Percentiles rank a stretch among this genome's conserved stretches.
phyloP scores from a whole-genome alignment of 2,888 invertebrate genomes.

The Microplitis manilae region DNA sequence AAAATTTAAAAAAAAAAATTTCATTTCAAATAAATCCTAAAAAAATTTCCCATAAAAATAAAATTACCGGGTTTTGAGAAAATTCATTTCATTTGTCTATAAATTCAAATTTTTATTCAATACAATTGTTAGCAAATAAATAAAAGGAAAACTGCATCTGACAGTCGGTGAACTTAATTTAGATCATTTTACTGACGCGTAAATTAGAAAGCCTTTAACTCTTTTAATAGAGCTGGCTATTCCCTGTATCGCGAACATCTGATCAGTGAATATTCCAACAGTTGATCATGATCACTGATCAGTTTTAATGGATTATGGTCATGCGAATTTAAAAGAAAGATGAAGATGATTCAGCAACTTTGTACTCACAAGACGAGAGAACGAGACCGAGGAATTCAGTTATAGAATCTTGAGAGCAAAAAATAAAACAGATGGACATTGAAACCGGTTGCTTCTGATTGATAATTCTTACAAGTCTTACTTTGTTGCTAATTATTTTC shows the following conservation, averaged over 20 bases:
- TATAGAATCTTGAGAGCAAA: background rate
- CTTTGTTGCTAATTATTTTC: background rate
- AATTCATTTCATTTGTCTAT: too few species aligned
- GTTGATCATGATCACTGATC: too few species aligned
- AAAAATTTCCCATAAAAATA: too few species aligned
- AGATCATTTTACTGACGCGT: conserved; percentile 6
- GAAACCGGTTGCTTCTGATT: background rate
- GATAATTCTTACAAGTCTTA: background rate
- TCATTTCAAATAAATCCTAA: too few species aligned
- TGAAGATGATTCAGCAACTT: background rate
- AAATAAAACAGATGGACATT: background rate
- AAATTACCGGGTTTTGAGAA: too few species aligned
- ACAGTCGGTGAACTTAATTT: conserved; percentile 6
- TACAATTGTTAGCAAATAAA: too few species aligned
- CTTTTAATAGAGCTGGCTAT: background rate
- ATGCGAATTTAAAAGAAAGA: background rate
- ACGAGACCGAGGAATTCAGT: background rate
- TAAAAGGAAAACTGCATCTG: background rate
- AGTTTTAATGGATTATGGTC: too few species aligned
- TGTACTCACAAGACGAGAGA: background rate
- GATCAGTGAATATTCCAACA: background rate
- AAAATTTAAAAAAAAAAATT: too few species aligned
- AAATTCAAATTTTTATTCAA: too few species aligned
- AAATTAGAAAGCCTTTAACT: conserved; percentile 17
- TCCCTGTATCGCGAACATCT: background rate